A percentile compares a stretch with the other conserved stretches of the same genome.
Conservation (phyloP, 92 coral and sea anemone species). For the Umimayanthus kanabou region DNA sequence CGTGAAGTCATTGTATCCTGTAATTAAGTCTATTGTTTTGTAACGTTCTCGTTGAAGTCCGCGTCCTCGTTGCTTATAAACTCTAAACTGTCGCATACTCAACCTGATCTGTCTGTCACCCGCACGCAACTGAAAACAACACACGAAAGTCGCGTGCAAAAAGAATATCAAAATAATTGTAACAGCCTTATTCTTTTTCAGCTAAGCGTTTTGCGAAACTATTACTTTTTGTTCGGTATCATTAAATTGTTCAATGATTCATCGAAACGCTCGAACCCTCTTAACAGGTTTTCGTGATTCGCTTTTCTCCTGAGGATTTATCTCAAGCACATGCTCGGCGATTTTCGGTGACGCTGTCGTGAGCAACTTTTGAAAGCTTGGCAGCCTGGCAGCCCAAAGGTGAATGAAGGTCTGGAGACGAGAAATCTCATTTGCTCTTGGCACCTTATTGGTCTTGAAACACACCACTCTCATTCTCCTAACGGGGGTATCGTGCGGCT, state of each 20-base stretch:
- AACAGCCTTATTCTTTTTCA: too few species aligned
- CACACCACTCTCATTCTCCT: constrained; percentile 12
- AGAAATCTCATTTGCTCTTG: neutral
- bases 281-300: neutral
- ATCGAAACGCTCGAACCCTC: neutral
- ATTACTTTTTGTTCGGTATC: neutral
- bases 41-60: too few species aligned
- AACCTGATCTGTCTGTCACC: too few species aligned
- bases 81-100: too few species aligned
- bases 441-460: neutral
- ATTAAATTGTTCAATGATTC: neutral
- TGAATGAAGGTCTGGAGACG: neutral
- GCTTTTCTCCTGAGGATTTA: neutral
- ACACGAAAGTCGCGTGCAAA: too few species aligned
- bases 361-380: too few species aligned
- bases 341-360: neutral
- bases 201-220: neutral
- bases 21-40: too few species aligned
- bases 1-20: too few species aligned
- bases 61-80: too few species aligned
- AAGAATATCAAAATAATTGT: too few species aligned
- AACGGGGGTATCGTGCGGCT: constrained; percentile 20
- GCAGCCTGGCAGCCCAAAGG: too few species aligned
- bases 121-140: too few species aligned
- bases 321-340: neutral